Percentiles rank a stretch among this genome's conserved stretches.
Evolutionary conservation across 2,113 vertebrate genomes (phyloP).

Genomic region (Suncus etruscus): DNA sequence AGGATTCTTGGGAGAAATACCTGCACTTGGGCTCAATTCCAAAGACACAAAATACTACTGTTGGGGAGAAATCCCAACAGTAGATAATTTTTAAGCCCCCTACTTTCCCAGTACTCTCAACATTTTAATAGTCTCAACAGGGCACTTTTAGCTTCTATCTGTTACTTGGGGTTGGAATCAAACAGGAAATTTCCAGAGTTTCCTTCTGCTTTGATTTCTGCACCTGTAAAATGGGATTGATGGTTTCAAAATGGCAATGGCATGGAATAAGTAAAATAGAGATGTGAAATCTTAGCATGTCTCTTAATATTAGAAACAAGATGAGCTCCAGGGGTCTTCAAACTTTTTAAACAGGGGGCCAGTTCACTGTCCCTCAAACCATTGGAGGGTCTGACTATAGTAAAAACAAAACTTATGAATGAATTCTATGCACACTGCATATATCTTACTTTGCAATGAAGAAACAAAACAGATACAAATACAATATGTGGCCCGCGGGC

Average conservation of each 20-base stretch:
- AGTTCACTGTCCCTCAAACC: no score
- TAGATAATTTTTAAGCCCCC: no score
- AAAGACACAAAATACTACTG: not conserved
- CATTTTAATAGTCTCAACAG: no score
- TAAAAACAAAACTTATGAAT: no score
- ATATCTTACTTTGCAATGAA: no score
- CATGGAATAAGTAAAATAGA: not conserved
- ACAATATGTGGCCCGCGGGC: no score
- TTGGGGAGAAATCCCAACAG: not conserved
- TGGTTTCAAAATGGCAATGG: not conserved
- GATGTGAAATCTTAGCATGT: not conserved
- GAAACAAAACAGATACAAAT: no score
- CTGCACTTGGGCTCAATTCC: not conserved
- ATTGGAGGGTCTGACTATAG: no score
- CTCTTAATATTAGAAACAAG: slow-evolving; percentile 10
- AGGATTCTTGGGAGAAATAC: not conserved
- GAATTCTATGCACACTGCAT: no score
- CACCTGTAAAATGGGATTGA: not conserved
- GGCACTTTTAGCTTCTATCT: not conserved
- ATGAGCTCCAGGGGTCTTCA: no score
- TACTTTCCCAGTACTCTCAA: no score
- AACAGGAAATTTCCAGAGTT: not conserved
- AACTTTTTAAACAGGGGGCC: no score
- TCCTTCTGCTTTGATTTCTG: not conserved
- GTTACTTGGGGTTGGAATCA: not conserved